Evolutionary conservation across 2,113 vertebrate species (phyloP).

Genomic region (Notarius lentiginosus): DNA sequence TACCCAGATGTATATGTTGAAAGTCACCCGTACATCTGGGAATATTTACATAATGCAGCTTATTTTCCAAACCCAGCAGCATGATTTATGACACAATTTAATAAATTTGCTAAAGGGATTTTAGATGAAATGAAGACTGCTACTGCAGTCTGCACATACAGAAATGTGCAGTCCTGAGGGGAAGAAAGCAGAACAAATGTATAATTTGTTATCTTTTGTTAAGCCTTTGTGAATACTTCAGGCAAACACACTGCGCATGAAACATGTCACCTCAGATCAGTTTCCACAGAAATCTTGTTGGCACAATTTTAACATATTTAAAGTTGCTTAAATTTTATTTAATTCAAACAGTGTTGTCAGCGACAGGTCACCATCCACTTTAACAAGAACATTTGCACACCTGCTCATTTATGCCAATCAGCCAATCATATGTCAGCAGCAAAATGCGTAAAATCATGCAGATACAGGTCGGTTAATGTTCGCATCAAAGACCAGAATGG

Average conservation of each 20-base stretch:
- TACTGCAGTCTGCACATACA: constrained; percentile 9
- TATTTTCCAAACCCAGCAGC: constrained; percentile 49
- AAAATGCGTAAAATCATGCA: too few species aligned
- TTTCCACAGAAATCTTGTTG: background rate
- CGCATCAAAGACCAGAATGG: too few species aligned
- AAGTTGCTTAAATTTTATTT: background rate
- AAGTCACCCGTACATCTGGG: constrained; percentile 62
- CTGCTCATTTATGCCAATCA: too few species aligned
- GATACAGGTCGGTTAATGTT: too few species aligned
- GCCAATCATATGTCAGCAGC: too few species aligned
- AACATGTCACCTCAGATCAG: background rate
- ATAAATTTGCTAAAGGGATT: constrained; percentile 62
- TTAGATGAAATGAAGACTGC: constrained; percentile 60
- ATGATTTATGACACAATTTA: constrained; percentile 65
- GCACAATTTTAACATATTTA: background rate
- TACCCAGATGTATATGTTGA: constrained; percentile 59
- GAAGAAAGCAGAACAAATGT: background rate
- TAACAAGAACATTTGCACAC: too few species aligned
- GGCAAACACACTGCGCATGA: background rate
- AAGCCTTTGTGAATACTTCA: background rate
- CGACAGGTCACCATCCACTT: background rate
- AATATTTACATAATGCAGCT: constrained; percentile 60
- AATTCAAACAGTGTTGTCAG: background rate
- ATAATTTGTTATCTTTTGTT: background rate
- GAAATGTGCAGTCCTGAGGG: background rate